Percentiles rank a stretch among this genome's conserved stretches.
These are phyloP conservation scores for Globia sparganii DNA, from an alignment of 2,888 invertebrate species.

Conservation along the genomic window DNA sequence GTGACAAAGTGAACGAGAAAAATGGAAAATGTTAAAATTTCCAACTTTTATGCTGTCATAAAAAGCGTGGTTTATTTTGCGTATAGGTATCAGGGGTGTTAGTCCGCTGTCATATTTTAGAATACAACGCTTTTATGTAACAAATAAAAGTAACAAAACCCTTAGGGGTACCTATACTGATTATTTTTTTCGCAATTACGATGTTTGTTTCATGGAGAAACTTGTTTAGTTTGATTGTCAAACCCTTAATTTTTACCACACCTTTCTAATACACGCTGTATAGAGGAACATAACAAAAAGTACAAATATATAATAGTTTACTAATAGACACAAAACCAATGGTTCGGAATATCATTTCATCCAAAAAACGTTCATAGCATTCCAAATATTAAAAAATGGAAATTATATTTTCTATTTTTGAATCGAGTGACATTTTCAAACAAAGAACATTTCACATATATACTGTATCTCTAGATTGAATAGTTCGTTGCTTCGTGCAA, in stretches of 20 bases:
- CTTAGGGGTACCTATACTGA: too few relatives aligned
- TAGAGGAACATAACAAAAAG: neutral
- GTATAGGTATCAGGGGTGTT: neutral
- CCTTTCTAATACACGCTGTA: too few relatives aligned
- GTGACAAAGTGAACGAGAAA: slow-evolving; percentile 31
- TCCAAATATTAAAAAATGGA: neutral
- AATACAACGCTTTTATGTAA: neutral
- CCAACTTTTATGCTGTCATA: slow-evolving; percentile 5
- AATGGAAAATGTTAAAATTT: neutral
- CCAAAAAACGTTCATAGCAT: neutral
- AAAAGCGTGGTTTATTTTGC: slow-evolving; percentile 25
- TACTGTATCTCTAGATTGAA: slow-evolving; percentile 21
- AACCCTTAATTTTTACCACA: too few relatives aligned
- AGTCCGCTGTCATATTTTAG: neutral
- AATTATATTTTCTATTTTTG: slow-evolving; percentile 6
- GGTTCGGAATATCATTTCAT: neutral
- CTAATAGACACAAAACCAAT: neutral
- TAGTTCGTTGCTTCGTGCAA: slow-evolving; percentile 30
- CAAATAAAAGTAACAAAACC: neutral
- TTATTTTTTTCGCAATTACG: too few relatives aligned
- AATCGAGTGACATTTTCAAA: slow-evolving; percentile 31
- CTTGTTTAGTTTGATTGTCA: too few relatives aligned
- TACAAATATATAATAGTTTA: neutral
- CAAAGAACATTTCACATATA: slow-evolving; percentile 5
- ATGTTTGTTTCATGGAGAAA: too few relatives aligned